Evolutionary conservation across 1,140 invertebrate species (phyloP), one percentile per base, ranked within the genome.

Genomic region (Drosophila ogumai): DNA sequence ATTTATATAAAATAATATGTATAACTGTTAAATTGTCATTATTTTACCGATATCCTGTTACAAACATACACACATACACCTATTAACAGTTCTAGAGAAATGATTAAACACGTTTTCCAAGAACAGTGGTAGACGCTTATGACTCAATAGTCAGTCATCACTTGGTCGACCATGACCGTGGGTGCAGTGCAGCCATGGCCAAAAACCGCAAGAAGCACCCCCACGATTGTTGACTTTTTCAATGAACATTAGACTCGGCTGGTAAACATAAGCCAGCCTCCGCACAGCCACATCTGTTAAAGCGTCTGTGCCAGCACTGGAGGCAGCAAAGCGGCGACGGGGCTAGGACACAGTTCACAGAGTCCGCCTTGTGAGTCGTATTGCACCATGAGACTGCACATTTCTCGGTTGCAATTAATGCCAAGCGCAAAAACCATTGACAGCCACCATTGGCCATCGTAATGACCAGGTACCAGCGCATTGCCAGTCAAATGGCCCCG

Each of bases 311-410:
- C 17, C 13, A 9, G 19, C 19, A 25, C 46, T 36, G 46, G 13
- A 31, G 13, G 32, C 19, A 50, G 31, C 9, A 28, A 6, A 49
- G 28, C 28, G 47, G 19, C 15, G 28, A 36, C n/a, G 47, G 12
- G 32, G 34, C 25, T 28, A 28, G 22, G 17, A 38, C 28, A 57
- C 41, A 67, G 58, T 74, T 78, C 60, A 72, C 77, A 75, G 63
- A 40, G 47, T 72, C 46, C 49, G 59, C 60, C 52, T 50, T 13
- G 44, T 54, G 49, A 25, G 59, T 65, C n/a, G 52, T 52, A 69
- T 77, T 85, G 68, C 81, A 74, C 44, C 73, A 81, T 85, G 74
- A 85, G 84, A 64, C 68, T 68, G 69, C 80, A 84, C 60, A 71
- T 77, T 82, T 81, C 79, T 81, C 41, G 74, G 46, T 63, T 78